Evolutionary conservation across 2,113 vertebrate species (phyloP), one percentile per base, ranked within the genome.

Genomic region (Corapipo altera): DNA sequence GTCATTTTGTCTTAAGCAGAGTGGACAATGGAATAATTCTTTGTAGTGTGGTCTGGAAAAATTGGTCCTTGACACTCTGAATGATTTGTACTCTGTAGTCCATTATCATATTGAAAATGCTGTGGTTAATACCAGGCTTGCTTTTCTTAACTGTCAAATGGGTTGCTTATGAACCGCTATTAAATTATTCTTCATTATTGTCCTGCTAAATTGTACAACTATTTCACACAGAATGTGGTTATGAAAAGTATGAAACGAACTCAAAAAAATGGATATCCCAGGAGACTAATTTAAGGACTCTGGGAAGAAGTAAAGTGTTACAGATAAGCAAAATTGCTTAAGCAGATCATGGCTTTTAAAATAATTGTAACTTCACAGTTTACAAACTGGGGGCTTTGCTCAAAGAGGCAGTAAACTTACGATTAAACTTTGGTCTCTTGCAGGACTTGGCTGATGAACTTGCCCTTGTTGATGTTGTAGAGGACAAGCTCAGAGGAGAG

Each of bases 401-500:
- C 20, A 64, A 41, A 70, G 65, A 65, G 51, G 48, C 21, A 91
- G 39, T n/a, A 62, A 52, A 86, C 13, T 74, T 57, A 48, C 4
- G 41, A 24, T 33, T 93, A 94, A 49, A 76, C 72, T 66, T 55
- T 91, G 74, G 17, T 91, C 15, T 96, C n/a, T 79, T 97, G 55
- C 81, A 99, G 99, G 99, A 99, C 57, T 97, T 99, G 95, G 98
- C 99, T 22, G 99, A 99, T 96, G 99, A 99, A 96, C 98, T 99
- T 55, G 99, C 99, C 30, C 98, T 99, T 92, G 99, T 99, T 95
- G 99, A 99, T 78, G 99, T 99, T 89, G 99, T 99, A 74, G 99
- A 99, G 95, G 99, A 99, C 96, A 99, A 99, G 94, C 93, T 99
- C 96, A 99, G 99, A 97, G 99, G 99, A 83, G 99, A 99, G 91